Evolutionary conservation across 1,140 invertebrate species (phyloP), one percentile per base, ranked within the genome.

Genomic region (Tyrophagus putrescentiae): DNA sequence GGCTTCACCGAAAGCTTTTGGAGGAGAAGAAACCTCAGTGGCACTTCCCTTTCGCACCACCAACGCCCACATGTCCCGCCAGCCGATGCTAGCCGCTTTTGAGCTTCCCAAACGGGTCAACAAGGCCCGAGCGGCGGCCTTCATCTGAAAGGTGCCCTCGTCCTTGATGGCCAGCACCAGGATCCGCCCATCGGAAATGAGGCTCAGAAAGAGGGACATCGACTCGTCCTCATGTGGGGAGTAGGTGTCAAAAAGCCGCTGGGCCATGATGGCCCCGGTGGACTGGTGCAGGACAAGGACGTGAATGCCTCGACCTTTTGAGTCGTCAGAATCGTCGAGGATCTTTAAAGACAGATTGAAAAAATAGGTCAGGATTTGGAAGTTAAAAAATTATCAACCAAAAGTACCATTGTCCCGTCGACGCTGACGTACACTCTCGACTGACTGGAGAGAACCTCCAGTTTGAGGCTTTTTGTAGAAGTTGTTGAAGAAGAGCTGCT

Each of bases 51-150:
- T 81, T 32, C 74, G 69, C 0, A 72, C 71, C 7, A 81, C 76
- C 72, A 81, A 76, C 1, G 77, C 78, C 80, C 80, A 82, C 75
- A 78, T 82, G 68, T 82, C 80, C 63, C 80, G 68, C 78, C 79
- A 82, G 25, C 73, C 74, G 11, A 82, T 68, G n/a, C 70, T 65
- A 42, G 72, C 68, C 7, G 75, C 71, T 48, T 73, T 70, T 9
- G 75, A 71, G 56, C 77, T 79, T 1, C 80, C 80, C 31, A 80
- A 65, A 1, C 72, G 67, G 41, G 68, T 68, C 32, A 82, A 67
- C 27, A 76, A 67, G 23, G 75, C 71, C 34, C 79, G 65, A 21
- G 78, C 77, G 31, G 72, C 65, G 32, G 70, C 67, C 66, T 79
- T 79, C 71, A 82, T 73, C 64, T 80, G 76, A 67, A 80, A 81